Percentiles rank a stretch among this genome's conserved stretches.
phyloP scores from a whole-genome alignment of 2,888 invertebrate species.

The Hydropsyche betteni region DNA sequence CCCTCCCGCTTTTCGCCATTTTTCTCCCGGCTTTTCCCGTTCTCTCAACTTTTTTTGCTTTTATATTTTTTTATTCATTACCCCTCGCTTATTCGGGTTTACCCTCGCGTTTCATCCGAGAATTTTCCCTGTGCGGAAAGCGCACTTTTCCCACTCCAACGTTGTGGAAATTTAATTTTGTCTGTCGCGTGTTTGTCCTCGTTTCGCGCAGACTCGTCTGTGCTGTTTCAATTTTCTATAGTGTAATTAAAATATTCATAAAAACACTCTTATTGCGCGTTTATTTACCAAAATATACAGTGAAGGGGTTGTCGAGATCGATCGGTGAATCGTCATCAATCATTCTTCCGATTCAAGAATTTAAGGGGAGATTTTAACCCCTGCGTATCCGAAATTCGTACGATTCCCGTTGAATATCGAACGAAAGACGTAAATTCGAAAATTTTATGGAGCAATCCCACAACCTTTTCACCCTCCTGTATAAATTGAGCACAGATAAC shows the following conservation, averaged over 20 bases:
- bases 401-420: background rate
- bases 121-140: slow-evolving; percentile 6
- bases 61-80: slow-evolving; percentile 20
- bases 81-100: slow-evolving; percentile 23
- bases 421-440: slow-evolving; percentile 7
- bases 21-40: background rate
- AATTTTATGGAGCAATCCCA: background rate
- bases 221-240: slow-evolving; percentile 13
- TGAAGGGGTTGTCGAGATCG: background rate
- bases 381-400: too few relatives aligned
- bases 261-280: background rate
- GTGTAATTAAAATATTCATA: background rate
- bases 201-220: slow-evolving; percentile 18
- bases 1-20: background rate
- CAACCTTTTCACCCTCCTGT: too few relatives aligned
- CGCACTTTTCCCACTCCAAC: background rate
- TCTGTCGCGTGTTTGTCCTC: slow-evolving; percentile 29
- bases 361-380: background rate
- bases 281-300: background rate
- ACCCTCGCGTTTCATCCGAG: slow-evolving; percentile 11
- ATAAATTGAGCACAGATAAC: too few relatives aligned
- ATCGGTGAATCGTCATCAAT: background rate
- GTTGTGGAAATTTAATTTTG: slow-evolving; percentile 29
- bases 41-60: background rate
- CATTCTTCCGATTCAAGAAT: background rate